phyloP scores from a whole-genome alignment of 53 echinoderm and acorn worm genomes.

The Patiria pectinifera region DNA sequence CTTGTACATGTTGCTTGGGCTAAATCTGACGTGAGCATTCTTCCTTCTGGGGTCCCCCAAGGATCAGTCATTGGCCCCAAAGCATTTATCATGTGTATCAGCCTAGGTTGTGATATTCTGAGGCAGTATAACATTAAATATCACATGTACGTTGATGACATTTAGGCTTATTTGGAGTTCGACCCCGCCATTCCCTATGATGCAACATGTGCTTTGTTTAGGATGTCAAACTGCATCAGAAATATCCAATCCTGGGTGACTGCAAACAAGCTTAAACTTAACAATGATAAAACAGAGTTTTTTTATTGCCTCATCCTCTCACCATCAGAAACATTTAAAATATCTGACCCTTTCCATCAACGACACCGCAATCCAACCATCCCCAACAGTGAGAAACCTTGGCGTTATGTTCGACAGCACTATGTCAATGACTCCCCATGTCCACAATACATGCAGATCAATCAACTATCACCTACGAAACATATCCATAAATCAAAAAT shows the following conservation, averaged over 20 bases:
- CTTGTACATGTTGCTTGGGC: slow-evolving; percentile 22
- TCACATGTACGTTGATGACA: slow-evolving; percentile 42
- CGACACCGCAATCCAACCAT: slow-evolving; percentile 5
- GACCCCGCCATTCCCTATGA: slow-evolving; percentile 24
- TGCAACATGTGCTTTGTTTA: slow-evolving; percentile 21
- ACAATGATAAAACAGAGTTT: slow-evolving; percentile 58
- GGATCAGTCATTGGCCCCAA: slow-evolving; percentile 41
- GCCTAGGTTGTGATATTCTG: neutral
- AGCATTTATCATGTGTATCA: slow-evolving; percentile 24
- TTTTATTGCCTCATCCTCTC: slow-evolving; percentile 13
- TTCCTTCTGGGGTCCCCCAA: slow-evolving; percentile 25
- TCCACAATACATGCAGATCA: neutral
- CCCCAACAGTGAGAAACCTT: slow-evolving; percentile 20
- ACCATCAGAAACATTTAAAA: neutral
- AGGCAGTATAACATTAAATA: slow-evolving; percentile 1
- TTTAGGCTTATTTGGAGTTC: slow-evolving; percentile 13
- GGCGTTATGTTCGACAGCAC: slow-evolving; percentile 36
- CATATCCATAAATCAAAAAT: neutral
- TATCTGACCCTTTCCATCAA: neutral
- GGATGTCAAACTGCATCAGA: slow-evolving; percentile 23
- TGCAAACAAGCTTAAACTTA: slow-evolving; percentile 37
- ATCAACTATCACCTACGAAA: slow-evolving; percentile 16
- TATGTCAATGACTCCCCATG: slow-evolving; percentile 18
- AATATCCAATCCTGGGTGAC: slow-evolving; percentile 45
- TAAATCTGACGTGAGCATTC: neutral